phyloP scores from a whole-genome alignment of 2,888 invertebrate species.

The Pyrgus malvae region DNA sequence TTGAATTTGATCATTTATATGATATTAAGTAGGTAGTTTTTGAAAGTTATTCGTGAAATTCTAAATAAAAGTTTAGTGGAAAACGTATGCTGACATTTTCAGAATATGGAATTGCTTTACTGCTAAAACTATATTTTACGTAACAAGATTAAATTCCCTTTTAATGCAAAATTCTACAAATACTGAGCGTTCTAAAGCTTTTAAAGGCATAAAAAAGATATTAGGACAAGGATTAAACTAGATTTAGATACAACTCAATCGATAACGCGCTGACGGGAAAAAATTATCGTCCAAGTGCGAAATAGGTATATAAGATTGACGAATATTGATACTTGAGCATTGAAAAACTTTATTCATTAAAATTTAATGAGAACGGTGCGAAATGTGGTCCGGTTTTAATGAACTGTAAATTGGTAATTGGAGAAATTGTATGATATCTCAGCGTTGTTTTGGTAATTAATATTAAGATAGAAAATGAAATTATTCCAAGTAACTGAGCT shows the following conservation, averaged over 20 bases:
- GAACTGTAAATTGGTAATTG: conserved; percentile 1
- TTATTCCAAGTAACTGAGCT: not conserved
- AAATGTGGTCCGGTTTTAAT: not conserved
- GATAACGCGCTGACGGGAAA: not conserved
- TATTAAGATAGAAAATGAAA: not conserved
- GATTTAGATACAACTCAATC: not conserved
- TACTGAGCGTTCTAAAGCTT: not conserved
- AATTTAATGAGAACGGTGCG: conserved; percentile 2
- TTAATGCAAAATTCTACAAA: not conserved
- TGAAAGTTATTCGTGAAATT: too few species aligned
- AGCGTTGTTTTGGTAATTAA: not conserved
- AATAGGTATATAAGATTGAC: conserved; percentile 1
- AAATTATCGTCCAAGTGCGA: not conserved
- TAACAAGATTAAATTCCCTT: not conserved
- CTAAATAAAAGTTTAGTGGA: too few species aligned
- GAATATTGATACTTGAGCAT: not conserved
- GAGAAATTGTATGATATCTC: not conserved
- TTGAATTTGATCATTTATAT: too few species aligned
- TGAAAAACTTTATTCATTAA: not conserved
- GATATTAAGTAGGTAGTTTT: too few species aligned
- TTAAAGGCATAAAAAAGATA: not conserved
- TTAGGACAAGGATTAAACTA: not conserved
- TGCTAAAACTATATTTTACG: too few species aligned
- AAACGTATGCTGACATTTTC: too few species aligned
- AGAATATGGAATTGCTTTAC: too few species aligned